Conservation (phyloP, 1,140 invertebrate species). For the Zaprionus taronus region DNA sequence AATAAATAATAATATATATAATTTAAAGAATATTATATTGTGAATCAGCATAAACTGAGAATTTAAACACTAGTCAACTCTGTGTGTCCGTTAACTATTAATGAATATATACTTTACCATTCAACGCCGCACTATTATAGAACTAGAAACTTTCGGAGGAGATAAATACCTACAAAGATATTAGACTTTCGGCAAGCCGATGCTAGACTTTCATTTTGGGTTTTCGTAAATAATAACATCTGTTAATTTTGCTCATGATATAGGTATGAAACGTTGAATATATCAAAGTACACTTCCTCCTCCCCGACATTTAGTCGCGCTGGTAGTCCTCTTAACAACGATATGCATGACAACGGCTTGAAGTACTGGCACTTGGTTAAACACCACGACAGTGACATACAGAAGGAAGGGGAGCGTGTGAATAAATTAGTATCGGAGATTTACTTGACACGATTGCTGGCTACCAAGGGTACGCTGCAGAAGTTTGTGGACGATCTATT, state of each 20-base stretch:
- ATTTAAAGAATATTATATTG: no score
- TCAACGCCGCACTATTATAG: no score
- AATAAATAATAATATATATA: no score
- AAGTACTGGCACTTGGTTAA: constrained; percentile 97
- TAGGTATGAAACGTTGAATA: constrained; percentile 93
- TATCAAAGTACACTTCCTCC: constrained; percentile 95
- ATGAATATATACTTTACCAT: no score
- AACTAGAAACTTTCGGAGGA: no score
- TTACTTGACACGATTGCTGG: constrained; percentile 98
- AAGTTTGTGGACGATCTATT: constrained; percentile 99
- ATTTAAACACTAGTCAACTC: no score
- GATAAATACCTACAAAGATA: no score
- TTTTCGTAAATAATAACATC: background rate
- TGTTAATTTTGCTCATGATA: background rate
- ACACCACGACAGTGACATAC: constrained; percentile 96
- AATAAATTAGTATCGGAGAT: constrained; percentile 99
- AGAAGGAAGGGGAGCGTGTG: constrained; percentile 97
- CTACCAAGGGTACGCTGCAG: constrained; percentile 98
- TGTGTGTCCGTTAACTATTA: no score
- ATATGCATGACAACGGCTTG: constrained; percentile 92
- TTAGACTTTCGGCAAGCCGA: no score
- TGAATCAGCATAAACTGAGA: no score
- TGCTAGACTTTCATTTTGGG: background rate
- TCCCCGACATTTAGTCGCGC: constrained; percentile 94
- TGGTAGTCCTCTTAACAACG: constrained; percentile 96